Base-by-base conservation (phyloP, 2,113 vertebrate species). In the Xenopus laevis region DNA sequence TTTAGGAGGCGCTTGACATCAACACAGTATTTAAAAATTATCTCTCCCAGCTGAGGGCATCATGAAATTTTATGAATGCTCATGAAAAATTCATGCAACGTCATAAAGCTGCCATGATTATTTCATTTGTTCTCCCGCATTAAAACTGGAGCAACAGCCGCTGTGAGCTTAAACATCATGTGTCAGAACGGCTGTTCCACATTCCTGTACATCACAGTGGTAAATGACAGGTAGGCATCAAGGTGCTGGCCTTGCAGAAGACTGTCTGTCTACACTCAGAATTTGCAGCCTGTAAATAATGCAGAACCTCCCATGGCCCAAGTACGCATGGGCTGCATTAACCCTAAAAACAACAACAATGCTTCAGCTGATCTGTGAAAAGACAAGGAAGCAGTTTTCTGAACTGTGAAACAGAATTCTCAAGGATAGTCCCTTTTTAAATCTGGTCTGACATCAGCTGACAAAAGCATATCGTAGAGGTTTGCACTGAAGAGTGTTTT, bases 91-190 rank as follows among this genome's bases (percentile, higher is more conserved):
- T 70, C 74, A 77, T 77, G 73, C 74, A 44, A 77, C 73, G 73
- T 76, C 73, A 70, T 70, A 77, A 77, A 77, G 67, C 66, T 77
- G 74, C 74, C 74, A 77, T 77, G 74, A 77, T 77, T 77, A 77
- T 77, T 77, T 77, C 74, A 77, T 77, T 77, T 77, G 74, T 77
- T 77, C 74, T 77, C 74, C 74, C 1, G 67, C 74, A 77, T 77
- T 77, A 77, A 77, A 77, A 70, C 67, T 53, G 73, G 74, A 77
- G 74, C 66, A 77, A 77, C 74, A 77, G 74, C 74, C 74, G 74
- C 74, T 77, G 66, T 77, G 66, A 77, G 74, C 74, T 69, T 66
- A 59, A 58, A 70, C 74, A 70, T 69, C 74, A 70, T 77, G 74
- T 77, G 74, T 70, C 74, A 77, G 30, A 7, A 59, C 13, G 58